Evolutionary conservation across 2,888 invertebrate species (phyloP).

Genomic region (Xiphydria camelus): DNA sequence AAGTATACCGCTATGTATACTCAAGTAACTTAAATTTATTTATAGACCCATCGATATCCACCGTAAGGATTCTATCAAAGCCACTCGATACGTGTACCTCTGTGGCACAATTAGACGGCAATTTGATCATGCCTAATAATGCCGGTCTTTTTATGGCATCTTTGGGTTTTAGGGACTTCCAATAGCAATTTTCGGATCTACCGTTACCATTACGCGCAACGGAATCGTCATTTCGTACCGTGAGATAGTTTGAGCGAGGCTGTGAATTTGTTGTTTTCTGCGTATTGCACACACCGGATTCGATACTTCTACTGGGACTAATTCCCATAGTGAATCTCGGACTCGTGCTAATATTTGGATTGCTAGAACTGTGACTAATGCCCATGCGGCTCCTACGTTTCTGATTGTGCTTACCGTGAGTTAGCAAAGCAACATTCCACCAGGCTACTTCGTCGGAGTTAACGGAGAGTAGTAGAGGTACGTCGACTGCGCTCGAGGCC

Average conservation of each 20-base stretch:
- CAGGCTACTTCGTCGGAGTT: slow-evolving; percentile 47
- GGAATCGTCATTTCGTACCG: too few relatives aligned
- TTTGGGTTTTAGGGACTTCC: slow-evolving; percentile 43
- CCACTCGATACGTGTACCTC: slow-evolving; percentile 48
- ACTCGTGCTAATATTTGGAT: slow-evolving; percentile 13
- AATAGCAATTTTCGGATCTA: slow-evolving; percentile 14
- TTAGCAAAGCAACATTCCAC: slow-evolving; percentile 45
- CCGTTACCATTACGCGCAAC: not conserved
- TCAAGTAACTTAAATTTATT: slow-evolving; percentile 39
- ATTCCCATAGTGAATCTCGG: slow-evolving; percentile 26
- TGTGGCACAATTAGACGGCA: slow-evolving; percentile 40
- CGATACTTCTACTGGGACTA: slow-evolving; percentile 20
- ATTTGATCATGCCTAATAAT: slow-evolving; percentile 41
- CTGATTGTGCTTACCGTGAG: slow-evolving; percentile 24
- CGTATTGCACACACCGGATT: too few relatives aligned
- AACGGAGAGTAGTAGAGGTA: slow-evolving; percentile 45
- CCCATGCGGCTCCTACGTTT: slow-evolving; percentile 41
- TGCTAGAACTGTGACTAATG: slow-evolving; percentile 35
- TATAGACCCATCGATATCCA: slow-evolving; percentile 49
- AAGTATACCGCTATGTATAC: slow-evolving; percentile 7
- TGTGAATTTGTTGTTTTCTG: too few relatives aligned
- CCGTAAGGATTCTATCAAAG: slow-evolving; percentile 49
- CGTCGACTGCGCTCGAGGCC: slow-evolving; percentile 37
- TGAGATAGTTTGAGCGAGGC: too few relatives aligned
- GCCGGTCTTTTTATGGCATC: slow-evolving; percentile 31